Evolutionary conservation across 1,140 invertebrate species (phyloP), one percentile per base, ranked within the genome.

Genomic region (Drosophila sturtevanti): DNA sequence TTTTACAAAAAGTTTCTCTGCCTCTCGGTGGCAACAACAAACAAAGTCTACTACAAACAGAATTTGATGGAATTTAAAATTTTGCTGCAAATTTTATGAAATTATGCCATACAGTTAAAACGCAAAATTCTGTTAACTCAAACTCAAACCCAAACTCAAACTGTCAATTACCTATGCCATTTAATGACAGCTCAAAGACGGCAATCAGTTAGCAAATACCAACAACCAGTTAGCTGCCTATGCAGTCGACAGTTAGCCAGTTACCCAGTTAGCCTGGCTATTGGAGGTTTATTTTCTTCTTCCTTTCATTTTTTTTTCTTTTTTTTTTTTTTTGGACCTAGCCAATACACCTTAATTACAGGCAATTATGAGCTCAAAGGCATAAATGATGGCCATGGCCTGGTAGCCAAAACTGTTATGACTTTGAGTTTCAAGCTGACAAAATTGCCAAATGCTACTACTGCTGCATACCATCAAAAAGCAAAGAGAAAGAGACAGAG

Each of bases 351-450:
- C 82, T 87, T 87, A 89, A 87, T 87, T 89, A 87, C 81, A 89
- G 76, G 84, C 84, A 89, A 82, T 87, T 87, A 87, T 87, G 84
- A 61, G 84, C 76, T 89, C 84, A 87, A 87, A 87, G 85, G 82
- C 82, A 87, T 87, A 87, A 89, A 82, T 87, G 84, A 87, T 87
- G 84, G 75, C 10, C 41, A 48, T 48, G 41, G 37, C 52, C 22
- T 37, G 58, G 67, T 62, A 72, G 64, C 73, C 77, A 68, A 81
- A 82, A 82, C 84, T 79, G 76, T 87, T 87, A 89, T 87, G 84
- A 87, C 84, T 81, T 79, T 81, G 62, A 67, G 63, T 58, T 59
- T 44, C 35, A 35, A 76, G 71, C 67, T 56, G 79, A 63, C 82
- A 64, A 72, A 86, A 89, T 82, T 87, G 79, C 82, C 48, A 79